Conservation (phyloP, 2,113 vertebrate genomes). For the Scalopus aquaticus region DNA sequence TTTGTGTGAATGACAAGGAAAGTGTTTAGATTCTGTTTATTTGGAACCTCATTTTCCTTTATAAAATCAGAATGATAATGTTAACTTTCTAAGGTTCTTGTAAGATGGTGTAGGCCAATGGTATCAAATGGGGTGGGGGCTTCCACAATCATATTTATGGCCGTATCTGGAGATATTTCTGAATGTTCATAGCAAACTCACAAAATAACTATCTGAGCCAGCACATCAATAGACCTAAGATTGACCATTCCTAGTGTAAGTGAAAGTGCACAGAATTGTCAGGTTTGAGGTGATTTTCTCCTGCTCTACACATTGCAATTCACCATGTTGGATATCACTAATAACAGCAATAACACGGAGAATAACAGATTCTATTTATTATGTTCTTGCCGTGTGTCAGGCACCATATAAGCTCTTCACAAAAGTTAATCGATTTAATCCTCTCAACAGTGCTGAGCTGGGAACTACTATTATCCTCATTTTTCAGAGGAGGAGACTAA, state of each 20-base stretch:
- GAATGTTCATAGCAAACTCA: accelerated
- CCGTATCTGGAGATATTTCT: neutral
- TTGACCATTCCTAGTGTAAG: neutral
- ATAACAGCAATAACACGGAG: neutral
- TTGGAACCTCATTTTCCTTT: neutral
- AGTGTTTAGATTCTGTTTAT: neutral
- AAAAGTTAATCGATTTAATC: neutral
- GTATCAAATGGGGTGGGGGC: neutral
- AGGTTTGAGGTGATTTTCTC: neutral
- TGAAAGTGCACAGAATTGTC: neutral
- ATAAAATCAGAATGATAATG: neutral
- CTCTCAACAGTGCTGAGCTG: neutral
- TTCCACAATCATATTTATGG: too few species aligned
- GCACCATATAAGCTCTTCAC: neutral
- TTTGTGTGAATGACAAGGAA: neutral
- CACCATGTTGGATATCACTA: neutral
- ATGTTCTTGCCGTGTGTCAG: neutral
- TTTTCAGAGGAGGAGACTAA: neutral
- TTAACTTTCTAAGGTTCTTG: neutral
- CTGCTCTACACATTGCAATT: neutral
- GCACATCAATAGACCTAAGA: neutral
- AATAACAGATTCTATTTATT: neutral
- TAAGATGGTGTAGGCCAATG: neutral
- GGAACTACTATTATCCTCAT: neutral
- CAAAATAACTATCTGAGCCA: neutral